Evolutionary conservation across 2,888 invertebrate genomes (phyloP).

Genomic region (Reticulitermes lucifugus): DNA sequence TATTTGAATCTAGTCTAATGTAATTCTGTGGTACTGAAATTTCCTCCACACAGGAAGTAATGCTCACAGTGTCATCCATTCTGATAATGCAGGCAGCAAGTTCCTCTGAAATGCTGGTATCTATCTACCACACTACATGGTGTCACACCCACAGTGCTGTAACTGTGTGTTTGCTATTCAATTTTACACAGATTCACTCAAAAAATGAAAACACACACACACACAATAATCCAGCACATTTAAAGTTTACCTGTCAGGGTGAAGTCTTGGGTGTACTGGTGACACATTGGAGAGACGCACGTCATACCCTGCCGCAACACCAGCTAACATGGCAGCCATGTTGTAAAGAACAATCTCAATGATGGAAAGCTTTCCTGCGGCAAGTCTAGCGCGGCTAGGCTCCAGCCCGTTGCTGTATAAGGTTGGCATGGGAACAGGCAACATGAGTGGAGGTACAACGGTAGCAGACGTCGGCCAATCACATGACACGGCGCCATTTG

Average conservation of each 20-base stretch:
- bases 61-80: too few species aligned
- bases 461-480: slow-evolving; percentile 22
- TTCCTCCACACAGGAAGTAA: too few species aligned
- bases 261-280: slow-evolving; percentile 82
- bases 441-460: slow-evolving; percentile 55
- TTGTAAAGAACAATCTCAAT: slow-evolving; percentile 87
- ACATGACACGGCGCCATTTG: slow-evolving; percentile 57
- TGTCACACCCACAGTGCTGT: too few species aligned
- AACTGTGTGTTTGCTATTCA: too few species aligned
- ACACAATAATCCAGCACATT: too few species aligned
- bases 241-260: slow-evolving; percentile 74
- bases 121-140: too few species aligned
- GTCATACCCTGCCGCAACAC: slow-evolving; percentile 93
- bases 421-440: slow-evolving; percentile 79
- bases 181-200: too few species aligned
- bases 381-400: slow-evolving; percentile 36
- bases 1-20: too few species aligned
- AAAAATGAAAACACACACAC: too few species aligned
- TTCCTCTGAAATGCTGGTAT: too few species aligned
- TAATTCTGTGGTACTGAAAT: too few species aligned
- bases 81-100: too few species aligned
- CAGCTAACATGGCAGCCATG: slow-evolving; percentile 91
- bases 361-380: slow-evolving; percentile 72
- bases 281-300: slow-evolving; percentile 89
- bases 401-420: slow-evolving; percentile 73